Conservation (phyloP, 2,888 invertebrate species). For the Caradrina kadenii region DNA sequence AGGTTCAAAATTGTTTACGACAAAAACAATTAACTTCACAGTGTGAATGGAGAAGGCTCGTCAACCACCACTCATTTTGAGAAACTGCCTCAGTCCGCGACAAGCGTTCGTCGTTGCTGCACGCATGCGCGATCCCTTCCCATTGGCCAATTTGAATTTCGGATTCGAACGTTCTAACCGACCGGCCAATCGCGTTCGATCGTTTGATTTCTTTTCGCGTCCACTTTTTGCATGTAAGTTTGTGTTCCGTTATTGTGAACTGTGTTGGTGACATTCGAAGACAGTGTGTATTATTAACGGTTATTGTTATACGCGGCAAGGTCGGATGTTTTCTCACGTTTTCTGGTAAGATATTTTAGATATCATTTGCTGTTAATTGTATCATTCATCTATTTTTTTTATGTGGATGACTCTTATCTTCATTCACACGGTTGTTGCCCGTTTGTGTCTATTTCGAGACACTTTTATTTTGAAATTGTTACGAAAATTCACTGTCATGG, state of each 20-base stretch:
- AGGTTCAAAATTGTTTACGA: constrained; percentile 57
- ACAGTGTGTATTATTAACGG: constrained; percentile 68
- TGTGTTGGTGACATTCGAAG: constrained; percentile 84
- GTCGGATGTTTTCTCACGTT: constrained; percentile 85
- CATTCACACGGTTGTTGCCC: constrained; percentile 63
- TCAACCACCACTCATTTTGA: constrained; percentile 83
- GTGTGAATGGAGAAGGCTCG: constrained; percentile 87
- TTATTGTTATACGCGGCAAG: constrained; percentile 72
- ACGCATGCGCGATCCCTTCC: constrained; percentile 75
- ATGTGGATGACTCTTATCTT: constrained; percentile 57
- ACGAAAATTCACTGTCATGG: constrained; percentile 67
- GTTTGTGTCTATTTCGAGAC: constrained; percentile 53
- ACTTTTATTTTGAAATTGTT: constrained; percentile 56
- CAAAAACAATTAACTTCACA: constrained; percentile 72
- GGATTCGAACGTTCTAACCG: constrained; percentile 78
- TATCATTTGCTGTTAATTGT: constrained; percentile 74
- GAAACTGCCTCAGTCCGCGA: constrained; percentile 85
- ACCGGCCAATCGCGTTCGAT: constrained; percentile 85
- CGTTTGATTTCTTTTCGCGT: constrained; percentile 85
- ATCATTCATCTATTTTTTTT: constrained; percentile 69
- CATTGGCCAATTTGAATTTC: constrained; percentile 83
- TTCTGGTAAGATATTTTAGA: constrained; percentile 78
- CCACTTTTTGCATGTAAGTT: constrained; percentile 78
- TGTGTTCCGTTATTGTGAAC: constrained; percentile 82
- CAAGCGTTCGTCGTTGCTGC: constrained; percentile 79